Evolutionary conservation across 1,140 invertebrate genomes (phyloP), one percentile per base, ranked within the genome.

Genomic region (Apis florea): DNA sequence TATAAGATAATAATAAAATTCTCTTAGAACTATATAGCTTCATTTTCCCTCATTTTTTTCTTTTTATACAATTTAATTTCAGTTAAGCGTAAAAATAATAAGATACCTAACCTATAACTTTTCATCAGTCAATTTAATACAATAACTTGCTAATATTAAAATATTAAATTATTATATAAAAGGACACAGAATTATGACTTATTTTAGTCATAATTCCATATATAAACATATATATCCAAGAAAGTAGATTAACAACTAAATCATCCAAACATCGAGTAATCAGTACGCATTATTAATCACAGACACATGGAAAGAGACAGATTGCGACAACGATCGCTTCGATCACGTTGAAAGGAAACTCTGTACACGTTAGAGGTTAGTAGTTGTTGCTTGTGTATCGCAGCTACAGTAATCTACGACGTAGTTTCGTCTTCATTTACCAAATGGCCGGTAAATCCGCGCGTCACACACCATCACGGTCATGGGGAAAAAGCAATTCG

Each of bases 361-460:
- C 15, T 19, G 59, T 31, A 64, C 31, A 26, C 69, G 59, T 79
- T 79, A 72, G 26, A 49, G 69, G 69, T 59, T 58, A n/a, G 31
- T 21, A 58, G 63, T 53, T 81, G 70, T 75, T 40, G 79, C 61
- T 75, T 63, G 79, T 76, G 64, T 69, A 82, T 82, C 81, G 67
- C 82, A 53, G 40, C 49, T 24, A n/a, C 40, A 58, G 81, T 89
- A 90, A 90, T 90, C 88, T 87, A 88, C 84, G 87, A 86, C 82
- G 89, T 73, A 90, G 88, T 90, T 90, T 88, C 89, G 84, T 90
- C 89, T 90, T 90, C 87, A 90, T 90, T 90, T 90, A 83, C 82
- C 83, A 90, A 90, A 90, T 90, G 87, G 89, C 80, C 84, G 89
- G 86, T 89, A 90, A 90, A 90, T 89, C 88, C 85, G 78, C 19